These are phyloP conservation scores for Drosophila nigrodunni DNA, from an alignment of 1,140 invertebrate genomes.

Conservation along the genomic window DNA sequence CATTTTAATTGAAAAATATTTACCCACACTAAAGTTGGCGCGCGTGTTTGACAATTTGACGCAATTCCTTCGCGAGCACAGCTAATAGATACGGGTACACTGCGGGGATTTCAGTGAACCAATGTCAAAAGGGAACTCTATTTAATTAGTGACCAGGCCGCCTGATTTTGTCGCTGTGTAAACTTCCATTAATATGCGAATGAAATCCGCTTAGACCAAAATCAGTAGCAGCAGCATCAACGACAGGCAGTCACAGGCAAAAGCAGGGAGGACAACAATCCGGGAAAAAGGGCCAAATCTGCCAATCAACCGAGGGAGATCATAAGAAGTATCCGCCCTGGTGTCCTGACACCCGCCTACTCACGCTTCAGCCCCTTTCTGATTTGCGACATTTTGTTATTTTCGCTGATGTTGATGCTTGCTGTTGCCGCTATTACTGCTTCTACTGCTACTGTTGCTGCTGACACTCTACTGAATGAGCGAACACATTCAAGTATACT, in stretches of 20 bases:
- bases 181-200: slow-evolving; percentile 80
- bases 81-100: slow-evolving; percentile 29
- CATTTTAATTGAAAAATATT: slow-evolving; percentile 81
- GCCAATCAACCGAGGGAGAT: slow-evolving; percentile 63
- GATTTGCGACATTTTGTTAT: slow-evolving; percentile 81
- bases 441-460: slow-evolving; percentile 43
- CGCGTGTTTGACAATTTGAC: slow-evolving; percentile 72
- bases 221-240: slow-evolving; percentile 30
- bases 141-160: slow-evolving; percentile 57
- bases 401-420: slow-evolving; percentile 64
- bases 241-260: slow-evolving; percentile 11
- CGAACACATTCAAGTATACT: slow-evolving; percentile 74
- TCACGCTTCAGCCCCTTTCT: slow-evolving; percentile 30
- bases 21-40: slow-evolving; percentile 55
- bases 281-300: slow-evolving; percentile 37
- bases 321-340: neutral
- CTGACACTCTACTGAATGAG: slow-evolving; percentile 64
- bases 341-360: neutral
- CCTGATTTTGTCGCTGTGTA: slow-evolving; percentile 67
- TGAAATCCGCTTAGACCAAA: slow-evolving; percentile 80
- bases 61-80: slow-evolving; percentile 34
- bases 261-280: slow-evolving; percentile 13
- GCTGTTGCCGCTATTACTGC: slow-evolving; percentile 19
- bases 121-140: slow-evolving; percentile 13
- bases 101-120: slow-evolving; percentile 29